phyloP scores from a whole-genome alignment of 1,140 invertebrate genomes.

The Pseudoatta argentina region DNA sequence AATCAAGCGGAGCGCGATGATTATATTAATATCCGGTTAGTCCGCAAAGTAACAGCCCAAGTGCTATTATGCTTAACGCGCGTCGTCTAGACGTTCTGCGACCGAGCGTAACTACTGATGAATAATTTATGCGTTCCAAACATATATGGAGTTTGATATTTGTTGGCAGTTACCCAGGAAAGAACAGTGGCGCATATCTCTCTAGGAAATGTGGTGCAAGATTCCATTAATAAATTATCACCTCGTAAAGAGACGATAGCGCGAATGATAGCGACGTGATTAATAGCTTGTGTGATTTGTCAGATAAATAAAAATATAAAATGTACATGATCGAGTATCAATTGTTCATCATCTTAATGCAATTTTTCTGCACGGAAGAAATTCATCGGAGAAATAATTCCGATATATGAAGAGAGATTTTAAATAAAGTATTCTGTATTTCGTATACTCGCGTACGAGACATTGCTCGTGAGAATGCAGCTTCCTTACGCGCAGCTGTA shows the following conservation, averaged over 20 bases:
- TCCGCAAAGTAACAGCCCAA: slow-evolving; percentile 24
- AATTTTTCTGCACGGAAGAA: not conserved
- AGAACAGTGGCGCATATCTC: not conserved
- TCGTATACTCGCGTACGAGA: not conserved
- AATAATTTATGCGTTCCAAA: slow-evolving; percentile 68
- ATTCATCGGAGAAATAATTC: slow-evolving; percentile 4
- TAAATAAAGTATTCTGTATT: slow-evolving; percentile 14
- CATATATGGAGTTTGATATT: slow-evolving; percentile 53
- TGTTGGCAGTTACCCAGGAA: not conserved
- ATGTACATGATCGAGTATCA: not conserved
- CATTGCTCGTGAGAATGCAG: slow-evolving; percentile 9
- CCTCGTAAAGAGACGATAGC: not conserved
- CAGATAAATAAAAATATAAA: slow-evolving; percentile 16
- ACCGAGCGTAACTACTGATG: slow-evolving; percentile 62
- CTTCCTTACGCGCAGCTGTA: slow-evolving; percentile 20
- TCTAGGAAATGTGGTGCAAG: not conserved
- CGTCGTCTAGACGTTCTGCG: slow-evolving; percentile 68
- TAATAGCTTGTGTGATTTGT: not conserved
- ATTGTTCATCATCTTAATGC: not conserved
- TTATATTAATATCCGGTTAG: slow-evolving; percentile 69
- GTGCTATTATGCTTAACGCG: slow-evolving; percentile 66
- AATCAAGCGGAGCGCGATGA: slow-evolving; percentile 55
- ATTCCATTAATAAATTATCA: slow-evolving; percentile 14
- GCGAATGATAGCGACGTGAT: not conserved
- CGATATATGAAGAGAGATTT: not conserved